These are phyloP conservation scores for Gopherus evgoodei DNA, from an alignment of 2,113 vertebrate genomes.

Conservation along the genomic window DNA sequence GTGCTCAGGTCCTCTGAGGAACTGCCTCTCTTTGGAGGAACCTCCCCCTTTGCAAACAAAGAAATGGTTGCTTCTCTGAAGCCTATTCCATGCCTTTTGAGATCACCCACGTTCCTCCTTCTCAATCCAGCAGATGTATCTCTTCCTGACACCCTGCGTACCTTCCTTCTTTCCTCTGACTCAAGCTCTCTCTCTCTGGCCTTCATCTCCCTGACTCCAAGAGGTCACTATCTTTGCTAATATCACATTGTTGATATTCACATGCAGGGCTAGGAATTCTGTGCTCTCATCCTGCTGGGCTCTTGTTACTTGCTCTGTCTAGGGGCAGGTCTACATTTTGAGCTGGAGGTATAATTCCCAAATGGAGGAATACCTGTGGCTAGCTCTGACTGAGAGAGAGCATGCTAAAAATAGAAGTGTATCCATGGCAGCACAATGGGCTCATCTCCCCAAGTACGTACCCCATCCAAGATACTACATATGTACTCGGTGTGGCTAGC, in stretches of 20 bases:
- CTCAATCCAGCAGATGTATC: neutral
- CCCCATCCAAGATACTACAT: neutral
- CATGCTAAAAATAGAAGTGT: neutral
- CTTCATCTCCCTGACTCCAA: neutral
- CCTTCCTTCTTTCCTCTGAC: accelerated
- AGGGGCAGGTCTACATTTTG: neutral
- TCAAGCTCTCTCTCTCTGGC: neutral
- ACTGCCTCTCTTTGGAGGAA: neutral
- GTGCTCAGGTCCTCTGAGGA: accelerated
- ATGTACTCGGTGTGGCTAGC: neutral
- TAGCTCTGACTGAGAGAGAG: neutral
- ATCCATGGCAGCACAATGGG: neutral
- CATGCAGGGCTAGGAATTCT: neutral
- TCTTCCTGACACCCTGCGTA: neutral
- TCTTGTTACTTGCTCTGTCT: neutral
- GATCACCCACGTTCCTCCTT: neutral
- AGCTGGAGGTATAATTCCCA: neutral
- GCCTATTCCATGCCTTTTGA: neutral
- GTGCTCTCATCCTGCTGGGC: neutral
- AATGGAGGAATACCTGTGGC: neutral
- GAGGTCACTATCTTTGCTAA: neutral
- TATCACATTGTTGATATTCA: neutral
- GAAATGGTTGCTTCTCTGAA: neutral
- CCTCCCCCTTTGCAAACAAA: neutral
- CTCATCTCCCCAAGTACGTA: neutral